Evolutionary conservation across 1,140 invertebrate genomes (phyloP).

Genomic region (Psilanteris sp.): DNA sequence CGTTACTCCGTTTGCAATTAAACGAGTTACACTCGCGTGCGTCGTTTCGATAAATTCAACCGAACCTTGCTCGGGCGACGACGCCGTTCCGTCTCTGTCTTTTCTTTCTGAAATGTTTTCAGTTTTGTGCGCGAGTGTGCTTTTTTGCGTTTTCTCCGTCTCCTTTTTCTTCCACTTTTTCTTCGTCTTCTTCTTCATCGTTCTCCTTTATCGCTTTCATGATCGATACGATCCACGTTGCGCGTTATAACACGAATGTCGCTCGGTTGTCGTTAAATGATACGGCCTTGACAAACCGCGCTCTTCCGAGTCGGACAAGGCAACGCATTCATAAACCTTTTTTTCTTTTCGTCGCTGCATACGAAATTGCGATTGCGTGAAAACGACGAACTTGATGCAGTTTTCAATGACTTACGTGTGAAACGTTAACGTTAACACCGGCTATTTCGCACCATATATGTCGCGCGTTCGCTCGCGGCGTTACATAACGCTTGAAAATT

Average conservation of each 20-base stretch:
- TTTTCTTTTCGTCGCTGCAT: constrained; percentile 35
- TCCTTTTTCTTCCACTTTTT: too few relatives aligned
- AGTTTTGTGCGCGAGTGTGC: too few relatives aligned
- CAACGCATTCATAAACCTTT: constrained; percentile 48
- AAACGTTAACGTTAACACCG: not conserved
- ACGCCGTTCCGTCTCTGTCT: too few relatives aligned
- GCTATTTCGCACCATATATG: not conserved
- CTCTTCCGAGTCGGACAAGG: constrained; percentile 60
- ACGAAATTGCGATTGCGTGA: constrained; percentile 37
- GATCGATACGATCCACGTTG: constrained; percentile 48
- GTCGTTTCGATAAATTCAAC: too few relatives aligned
- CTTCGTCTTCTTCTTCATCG: too few relatives aligned
- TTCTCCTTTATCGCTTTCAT: constrained; percentile 41
- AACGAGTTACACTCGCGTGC: too few relatives aligned
- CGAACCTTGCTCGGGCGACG: too few relatives aligned
- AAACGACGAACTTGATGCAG: constrained; percentile 19
- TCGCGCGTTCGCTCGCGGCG: not conserved
- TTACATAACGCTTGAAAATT: constrained; percentile 14
- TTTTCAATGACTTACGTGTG: constrained; percentile 7
- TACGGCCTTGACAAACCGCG: constrained; percentile 69
- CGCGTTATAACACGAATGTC: constrained; percentile 44
- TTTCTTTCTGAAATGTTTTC: too few relatives aligned
- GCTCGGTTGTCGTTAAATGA: constrained; percentile 68
- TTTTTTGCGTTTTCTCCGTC: too few relatives aligned
- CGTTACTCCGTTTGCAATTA: too few relatives aligned